Percentiles rank a stretch among this genome's conserved stretches.
These are phyloP conservation scores for Aythya baeri DNA, from an alignment of 2,113 vertebrate genomes.

Conservation along the genomic window DNA sequence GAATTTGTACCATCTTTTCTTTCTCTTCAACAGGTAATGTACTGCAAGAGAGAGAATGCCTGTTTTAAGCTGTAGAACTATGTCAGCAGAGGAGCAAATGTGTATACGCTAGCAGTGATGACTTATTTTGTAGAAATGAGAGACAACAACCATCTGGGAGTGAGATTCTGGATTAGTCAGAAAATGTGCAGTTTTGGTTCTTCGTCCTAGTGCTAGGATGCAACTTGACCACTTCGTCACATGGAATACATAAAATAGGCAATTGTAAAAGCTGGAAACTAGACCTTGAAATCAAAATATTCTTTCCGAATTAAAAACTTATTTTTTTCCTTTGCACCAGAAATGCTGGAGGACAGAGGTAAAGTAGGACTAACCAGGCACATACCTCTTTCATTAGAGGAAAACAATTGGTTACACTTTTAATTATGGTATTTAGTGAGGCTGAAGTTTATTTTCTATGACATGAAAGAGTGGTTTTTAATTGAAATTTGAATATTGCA, in stretches of 20 bases:
- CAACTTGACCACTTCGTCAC: not conserved
- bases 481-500: not conserved
- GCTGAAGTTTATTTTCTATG: not conserved
- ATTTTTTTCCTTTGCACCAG: not conserved
- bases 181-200: not conserved
- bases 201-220: not conserved
- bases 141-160: not conserved
- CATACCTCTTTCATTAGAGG: not conserved
- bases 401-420: not conserved
- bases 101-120: not conserved
- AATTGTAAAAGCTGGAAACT: not conserved
- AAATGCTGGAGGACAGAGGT: not conserved
- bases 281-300: not conserved
- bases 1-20: not conserved
- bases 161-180: not conserved
- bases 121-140: not conserved
- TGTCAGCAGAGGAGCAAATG: slow-evolving; percentile 5
- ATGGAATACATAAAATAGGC: not conserved
- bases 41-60: not conserved
- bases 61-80: slow-evolving; percentile 1
- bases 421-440: not conserved
- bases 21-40: not conserved
- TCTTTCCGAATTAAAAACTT: not conserved
- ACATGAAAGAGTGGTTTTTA: not conserved
- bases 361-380: not conserved